phyloP scores from a whole-genome alignment of 2,797 vertebrate genomes.

The Aratinga solstitialis region DNA sequence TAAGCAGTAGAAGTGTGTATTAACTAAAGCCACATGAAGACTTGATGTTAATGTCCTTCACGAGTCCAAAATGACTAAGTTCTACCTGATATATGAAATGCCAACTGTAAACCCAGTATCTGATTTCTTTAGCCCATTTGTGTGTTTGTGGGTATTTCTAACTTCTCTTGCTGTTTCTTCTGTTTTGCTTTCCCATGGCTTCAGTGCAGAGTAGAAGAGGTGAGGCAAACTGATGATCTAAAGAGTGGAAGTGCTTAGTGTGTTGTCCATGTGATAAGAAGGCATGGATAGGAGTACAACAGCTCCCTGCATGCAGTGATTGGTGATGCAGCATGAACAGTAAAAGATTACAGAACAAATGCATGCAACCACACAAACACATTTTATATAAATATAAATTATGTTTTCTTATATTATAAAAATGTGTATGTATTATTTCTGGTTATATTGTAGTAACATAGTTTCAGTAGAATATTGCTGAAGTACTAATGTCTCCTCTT shows the following conservation, averaged over 20 bases:
- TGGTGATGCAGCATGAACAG: neutral
- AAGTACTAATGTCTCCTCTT: neutral
- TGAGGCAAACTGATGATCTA: slow-evolving; percentile 78
- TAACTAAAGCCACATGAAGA: neutral
- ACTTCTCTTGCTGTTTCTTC: slow-evolving; percentile 70
- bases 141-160: slow-evolving; percentile 62
- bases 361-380: neutral
- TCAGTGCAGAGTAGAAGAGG: slow-evolving; percentile 99
- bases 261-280: neutral
- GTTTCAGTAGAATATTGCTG: neutral
- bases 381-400: neutral
- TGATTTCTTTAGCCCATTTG: neutral
- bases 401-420: neutral
- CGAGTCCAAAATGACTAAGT: neutral
- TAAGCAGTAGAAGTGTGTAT: neutral
- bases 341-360: neutral
- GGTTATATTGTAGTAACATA: neutral
- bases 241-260: neutral
- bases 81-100: neutral
- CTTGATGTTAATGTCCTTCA: neutral
- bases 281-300: neutral
- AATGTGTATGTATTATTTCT: neutral
- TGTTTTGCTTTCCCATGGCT: slow-evolving; percentile 80
- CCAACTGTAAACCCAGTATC: neutral
- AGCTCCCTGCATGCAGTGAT: slow-evolving; percentile 19